A percentile compares a stretch with the other conserved stretches of the same genome.
phyloP scores from a whole-genome alignment of 2,888 invertebrate genomes.

The Eudemis profundana region DNA sequence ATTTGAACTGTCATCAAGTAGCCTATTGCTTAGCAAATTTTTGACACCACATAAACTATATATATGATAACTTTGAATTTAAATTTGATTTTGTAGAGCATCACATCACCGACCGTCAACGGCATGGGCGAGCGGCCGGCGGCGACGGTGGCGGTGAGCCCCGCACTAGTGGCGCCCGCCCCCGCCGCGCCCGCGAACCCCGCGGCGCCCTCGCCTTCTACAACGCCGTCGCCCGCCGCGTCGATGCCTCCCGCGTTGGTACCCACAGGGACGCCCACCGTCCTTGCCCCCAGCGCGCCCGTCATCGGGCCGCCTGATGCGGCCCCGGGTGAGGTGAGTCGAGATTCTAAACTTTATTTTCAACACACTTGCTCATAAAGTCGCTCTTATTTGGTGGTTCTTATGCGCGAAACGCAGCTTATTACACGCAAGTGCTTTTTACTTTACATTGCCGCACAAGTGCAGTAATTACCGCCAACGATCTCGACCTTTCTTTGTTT shows the following conservation, averaged over 20 bases:
- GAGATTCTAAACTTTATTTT: too few relatives aligned
- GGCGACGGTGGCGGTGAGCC: slow-evolving; percentile 25
- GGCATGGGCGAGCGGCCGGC: slow-evolving; percentile 60
- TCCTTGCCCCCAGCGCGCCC: neutral
- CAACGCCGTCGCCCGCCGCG: slow-evolving; percentile 3
- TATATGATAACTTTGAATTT: neutral
- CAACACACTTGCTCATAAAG: too few relatives aligned
- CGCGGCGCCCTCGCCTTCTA: slow-evolving; percentile 15
- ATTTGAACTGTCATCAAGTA: too few relatives aligned
- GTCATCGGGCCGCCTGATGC: slow-evolving; percentile 42
- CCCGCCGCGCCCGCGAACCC: slow-evolving; percentile 32
- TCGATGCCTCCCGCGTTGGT: neutral
- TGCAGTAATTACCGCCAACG: too few relatives aligned
- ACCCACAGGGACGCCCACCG: too few relatives aligned
- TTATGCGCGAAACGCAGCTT: too few relatives aligned
- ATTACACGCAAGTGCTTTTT: too few relatives aligned
- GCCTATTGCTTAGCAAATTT: too few relatives aligned
- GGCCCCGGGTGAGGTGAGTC: slow-evolving; percentile 56
- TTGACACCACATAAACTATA: too few relatives aligned
- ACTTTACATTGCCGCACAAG: too few relatives aligned
- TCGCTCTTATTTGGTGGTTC: too few relatives aligned
- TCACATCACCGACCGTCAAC: slow-evolving; percentile 63
- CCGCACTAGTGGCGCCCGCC: slow-evolving; percentile 31
- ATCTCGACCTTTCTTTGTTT: too few relatives aligned
- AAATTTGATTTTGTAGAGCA: slow-evolving; percentile 40